These are phyloP conservation scores for Ariopsis seemanni DNA, from an alignment of 2,113 vertebrate species.

Conservation along the genomic window DNA sequence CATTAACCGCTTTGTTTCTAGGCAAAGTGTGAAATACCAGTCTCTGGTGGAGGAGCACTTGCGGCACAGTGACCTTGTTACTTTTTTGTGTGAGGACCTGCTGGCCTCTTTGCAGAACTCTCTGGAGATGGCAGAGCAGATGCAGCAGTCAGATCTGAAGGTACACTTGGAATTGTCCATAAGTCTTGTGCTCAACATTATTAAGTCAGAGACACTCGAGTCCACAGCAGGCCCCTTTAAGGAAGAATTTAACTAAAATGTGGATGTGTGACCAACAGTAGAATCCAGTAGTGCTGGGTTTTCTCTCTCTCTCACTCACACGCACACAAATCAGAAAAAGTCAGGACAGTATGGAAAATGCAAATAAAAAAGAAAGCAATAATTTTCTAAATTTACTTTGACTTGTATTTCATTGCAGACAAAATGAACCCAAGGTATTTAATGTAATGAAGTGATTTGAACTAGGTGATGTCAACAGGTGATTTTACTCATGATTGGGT, in stretches of 20 bases:
- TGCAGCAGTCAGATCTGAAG: constrained; percentile 70
- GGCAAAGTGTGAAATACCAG: constrained; percentile 90
- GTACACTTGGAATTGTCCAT: constrained; percentile 49
- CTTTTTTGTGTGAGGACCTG: constrained; percentile 81
- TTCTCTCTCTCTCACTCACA: too few relatives aligned
- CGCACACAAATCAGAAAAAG: too few relatives aligned
- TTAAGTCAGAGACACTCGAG: neutral
- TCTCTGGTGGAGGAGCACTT: constrained; percentile 80
- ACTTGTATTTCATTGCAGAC: too few relatives aligned
- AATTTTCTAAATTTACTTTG: too few relatives aligned
- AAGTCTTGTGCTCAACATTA: neutral
- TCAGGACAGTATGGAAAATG: too few relatives aligned
- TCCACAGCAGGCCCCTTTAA: neutral
- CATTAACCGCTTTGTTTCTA: constrained; percentile 55
- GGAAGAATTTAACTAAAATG: neutral
- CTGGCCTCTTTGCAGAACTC: constrained; percentile 78
- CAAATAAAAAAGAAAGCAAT: too few relatives aligned
- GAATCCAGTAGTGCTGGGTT: neutral
- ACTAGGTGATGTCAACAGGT: too few relatives aligned
- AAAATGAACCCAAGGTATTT: too few relatives aligned
- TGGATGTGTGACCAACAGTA: neutral
- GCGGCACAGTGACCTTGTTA: constrained; percentile 81
- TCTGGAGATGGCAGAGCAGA: constrained; percentile 84
- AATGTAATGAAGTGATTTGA: too few relatives aligned
- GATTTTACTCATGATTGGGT: too few relatives aligned